These are phyloP conservation scores for Porites rus DNA, from an alignment of 92 coral and sea anemone species.

Conservation along the genomic window DNA sequence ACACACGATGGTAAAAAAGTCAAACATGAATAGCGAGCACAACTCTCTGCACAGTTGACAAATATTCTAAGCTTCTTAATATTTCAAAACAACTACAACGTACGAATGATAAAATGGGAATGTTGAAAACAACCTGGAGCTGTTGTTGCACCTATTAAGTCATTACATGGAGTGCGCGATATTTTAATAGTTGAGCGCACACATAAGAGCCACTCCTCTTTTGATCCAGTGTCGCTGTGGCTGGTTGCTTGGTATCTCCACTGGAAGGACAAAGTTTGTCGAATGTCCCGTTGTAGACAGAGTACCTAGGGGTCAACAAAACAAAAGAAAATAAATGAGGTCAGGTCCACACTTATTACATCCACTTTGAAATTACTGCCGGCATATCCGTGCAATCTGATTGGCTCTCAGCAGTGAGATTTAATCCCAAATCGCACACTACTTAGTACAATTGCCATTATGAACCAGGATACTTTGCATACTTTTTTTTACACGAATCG, in stretches of 20 bases:
- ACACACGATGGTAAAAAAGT: neutral
- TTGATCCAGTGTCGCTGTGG: constrained; percentile 95
- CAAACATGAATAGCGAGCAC: neutral
- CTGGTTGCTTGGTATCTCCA: constrained; percentile 91
- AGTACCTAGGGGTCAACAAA: constrained; percentile 70
- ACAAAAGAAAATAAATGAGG: neutral
- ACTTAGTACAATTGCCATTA: no score
- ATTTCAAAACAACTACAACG: neutral
- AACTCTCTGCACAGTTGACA: neutral
- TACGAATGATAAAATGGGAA: neutral
- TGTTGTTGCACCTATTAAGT: neutral
- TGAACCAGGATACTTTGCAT: no score
- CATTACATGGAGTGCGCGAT: neutral
- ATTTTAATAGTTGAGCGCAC: constrained; percentile 89
- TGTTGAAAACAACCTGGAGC: neutral
- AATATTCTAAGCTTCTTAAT: neutral
- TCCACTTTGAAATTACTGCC: no score
- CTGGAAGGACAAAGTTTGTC: constrained; percentile 94
- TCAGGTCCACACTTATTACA: neutral
- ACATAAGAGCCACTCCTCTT: constrained; percentile 98
- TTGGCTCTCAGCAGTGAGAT: no score
- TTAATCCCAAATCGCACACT: no score
- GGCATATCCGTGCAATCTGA: neutral
- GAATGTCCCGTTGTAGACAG: constrained; percentile 96
- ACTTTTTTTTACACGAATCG: no score